Base-by-base conservation (phyloP, 64 coral and sea anemone species). In the Trachythela sp. region DNA sequence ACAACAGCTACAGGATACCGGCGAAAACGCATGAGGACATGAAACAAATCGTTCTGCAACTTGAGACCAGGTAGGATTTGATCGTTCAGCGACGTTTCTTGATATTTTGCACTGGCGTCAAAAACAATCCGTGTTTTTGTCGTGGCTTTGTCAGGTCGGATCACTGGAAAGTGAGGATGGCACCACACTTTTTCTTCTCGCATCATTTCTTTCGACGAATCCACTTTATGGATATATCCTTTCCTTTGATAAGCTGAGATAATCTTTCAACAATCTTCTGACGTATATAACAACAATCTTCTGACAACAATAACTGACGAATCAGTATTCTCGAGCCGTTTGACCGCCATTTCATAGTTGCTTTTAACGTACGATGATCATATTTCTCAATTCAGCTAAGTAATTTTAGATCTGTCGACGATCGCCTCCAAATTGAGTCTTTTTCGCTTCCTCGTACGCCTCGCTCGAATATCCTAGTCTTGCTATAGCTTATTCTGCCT, bases 401-500 rank as follows among this genome's bases (percentile, higher is more conserved):
- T 80, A 80, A 80, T 80, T 80, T 80, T 80, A 29, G 13, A 80
- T 80, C 33, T 80, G 75, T 80, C 75, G 75, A 7, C 59, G 5
- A 22, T 68, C 59, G 7, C 59, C 59, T 8, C 59, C 59, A 68
- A 68, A 68, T 68, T 68, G 15, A 6, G 59, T 68, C 59, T 14
- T 68, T 68, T 68, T 68, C 15, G 59, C 59, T 68, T 68, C 59
- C 59, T 68, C 59, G 59, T 68, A 68, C 48, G 86, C 86, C 14
- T 87, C 86, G 51, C 35, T 22, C 13, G 51, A 87, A 50, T 54
- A 87, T 24, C 52, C 86, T 1, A 87, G 51, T 58, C 32, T 87
- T 9, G 33, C 51, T 36, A 87, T 67, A 4, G 51, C 86, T 87
- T 87, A 17, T 9, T 64, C 86, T 30, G 86, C 52, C 5, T 87